Percentiles rank a stretch among this genome's conserved stretches.
phyloP scores from a whole-genome alignment of 2,113 vertebrate genomes.

The Pluvialis apricaria region DNA sequence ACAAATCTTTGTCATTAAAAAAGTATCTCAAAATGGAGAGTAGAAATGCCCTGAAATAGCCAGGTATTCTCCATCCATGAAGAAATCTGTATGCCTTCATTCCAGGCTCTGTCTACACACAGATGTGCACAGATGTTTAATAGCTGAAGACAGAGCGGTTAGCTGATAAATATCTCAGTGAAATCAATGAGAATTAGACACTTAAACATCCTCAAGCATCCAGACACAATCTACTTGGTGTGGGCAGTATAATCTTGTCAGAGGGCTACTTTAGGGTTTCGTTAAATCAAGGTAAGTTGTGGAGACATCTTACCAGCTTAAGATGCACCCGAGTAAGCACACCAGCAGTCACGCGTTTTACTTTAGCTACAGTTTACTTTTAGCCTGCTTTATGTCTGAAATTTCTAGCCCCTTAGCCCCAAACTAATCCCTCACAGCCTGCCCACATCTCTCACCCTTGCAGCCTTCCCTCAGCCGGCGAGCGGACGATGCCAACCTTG shows the following conservation, averaged over 20 bases:
- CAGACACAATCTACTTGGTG: neutral
- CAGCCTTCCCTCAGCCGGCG: neutral
- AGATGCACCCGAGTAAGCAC: neutral
- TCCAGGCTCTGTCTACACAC: neutral
- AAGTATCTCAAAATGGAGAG: neutral
- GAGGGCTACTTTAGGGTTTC: neutral
- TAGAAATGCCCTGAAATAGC: neutral
- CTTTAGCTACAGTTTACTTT: neutral
- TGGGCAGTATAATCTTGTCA: neutral
- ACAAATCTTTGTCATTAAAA: neutral
- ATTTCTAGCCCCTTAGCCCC: neutral
- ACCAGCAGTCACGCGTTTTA: neutral
- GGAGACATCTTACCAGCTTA: neutral
- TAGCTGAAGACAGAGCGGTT: neutral
- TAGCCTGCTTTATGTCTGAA: neutral
- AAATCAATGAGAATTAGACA: neutral
- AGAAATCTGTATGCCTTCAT: neutral
- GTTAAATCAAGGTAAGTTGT: neutral
- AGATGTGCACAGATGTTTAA: neutral
- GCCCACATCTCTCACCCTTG: neutral
- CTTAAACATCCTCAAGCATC: neutral
- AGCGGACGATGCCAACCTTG: neutral
- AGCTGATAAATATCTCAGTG: neutral
- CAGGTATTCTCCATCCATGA: neutral
- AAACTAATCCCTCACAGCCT: neutral